Percentiles rank a stretch among this genome's conserved stretches.
Evolutionary conservation across 92 coral and sea anemone genomes (phyloP).

Genomic region (Actinostola sp.): DNA sequence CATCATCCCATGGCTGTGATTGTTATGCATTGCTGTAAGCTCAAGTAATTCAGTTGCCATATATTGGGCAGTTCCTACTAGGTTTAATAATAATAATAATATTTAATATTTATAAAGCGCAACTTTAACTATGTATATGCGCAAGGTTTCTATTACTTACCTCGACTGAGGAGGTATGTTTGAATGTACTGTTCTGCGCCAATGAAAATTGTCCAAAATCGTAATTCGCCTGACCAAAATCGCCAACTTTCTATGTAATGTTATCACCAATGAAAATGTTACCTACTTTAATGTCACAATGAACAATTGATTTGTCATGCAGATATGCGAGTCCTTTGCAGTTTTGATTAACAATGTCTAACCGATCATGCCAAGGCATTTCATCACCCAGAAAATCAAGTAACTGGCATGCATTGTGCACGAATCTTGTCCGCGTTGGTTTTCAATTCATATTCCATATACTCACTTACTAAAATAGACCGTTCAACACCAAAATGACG

Average conservation of each 20-base stretch:
- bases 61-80: conserved; percentile 51
- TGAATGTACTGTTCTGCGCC: conserved; percentile 14
- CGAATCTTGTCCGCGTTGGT: no score
- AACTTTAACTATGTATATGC: no score
- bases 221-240: conserved; percentile 45
- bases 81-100: no score
- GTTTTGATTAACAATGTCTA: conserved; percentile 25
- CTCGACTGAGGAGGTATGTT: neutral
- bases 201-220: conserved; percentile 26
- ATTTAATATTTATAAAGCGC: no score
- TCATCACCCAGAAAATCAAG: conserved; percentile 32
- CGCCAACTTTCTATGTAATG: conserved; percentile 26
- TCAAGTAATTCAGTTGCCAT: conserved; percentile 42
- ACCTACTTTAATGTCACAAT: conserved; percentile 39
- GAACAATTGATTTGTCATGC: conserved; percentile 22
- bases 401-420: conserved; percentile 42
- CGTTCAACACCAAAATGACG: no score
- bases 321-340: conserved; percentile 35
- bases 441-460: no score
- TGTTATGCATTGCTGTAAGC: conserved; percentile 18
- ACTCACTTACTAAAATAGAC: no score
- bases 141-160: neutral
- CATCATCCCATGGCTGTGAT: conserved; percentile 52
- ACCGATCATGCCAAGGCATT: conserved; percentile 34
- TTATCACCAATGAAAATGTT: conserved; percentile 34